Base-by-base conservation (phyloP, 2,888 invertebrate genomes). In the Drosophila helvetica region DNA sequence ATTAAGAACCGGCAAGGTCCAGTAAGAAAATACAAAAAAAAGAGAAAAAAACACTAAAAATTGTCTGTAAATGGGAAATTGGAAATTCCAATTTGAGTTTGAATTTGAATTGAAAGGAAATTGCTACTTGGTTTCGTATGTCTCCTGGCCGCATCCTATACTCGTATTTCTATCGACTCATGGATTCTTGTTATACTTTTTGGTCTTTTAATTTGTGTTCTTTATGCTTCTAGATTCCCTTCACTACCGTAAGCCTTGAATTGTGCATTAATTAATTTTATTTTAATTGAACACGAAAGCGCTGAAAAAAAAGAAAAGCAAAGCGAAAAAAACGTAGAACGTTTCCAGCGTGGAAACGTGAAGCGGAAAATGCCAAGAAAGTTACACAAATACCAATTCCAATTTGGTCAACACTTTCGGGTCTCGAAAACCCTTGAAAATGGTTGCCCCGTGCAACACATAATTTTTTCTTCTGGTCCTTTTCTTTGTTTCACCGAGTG, bases 231-330 rank as follows among this genome's bases (percentile, higher is more conserved):
- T 90, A 91, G 91, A 88, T 86, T 88, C 91, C 72, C 89, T 90
- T 89, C 88, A 91, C 90, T 91, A 91, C 91, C 90, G 91, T 91
- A 91, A 91, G 91, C 90, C 88, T 88, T 90, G 86, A 88, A 91
- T 89, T 90, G 89, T 88, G 84, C 75, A 80, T 88, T 83, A 75
- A 87, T 85, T 81, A 80, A 89, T 79, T 87, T 89, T 82, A 81
- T 89, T 86, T 85, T 69, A 86, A 86, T 87, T 88, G 88, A 89
- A 88, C 71, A 88, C 77, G 79, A 79, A 80, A 76, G 66, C 84
- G 70, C 55, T n/a, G n/a, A n/a, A 56, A 51, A 70, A 38, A 12
- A 12, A 33, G 10, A 10, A 33, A 19, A 45, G 51, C 18, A 74
- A 77, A 68, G 38, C 18, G 46, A 33, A 56, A 62, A 60, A 27